Percentiles rank a stretch among this genome's conserved stretches.
Evolutionary conservation across 2,888 invertebrate genomes (phyloP).

Genomic region (Nephrotoma flavescens): DNA sequence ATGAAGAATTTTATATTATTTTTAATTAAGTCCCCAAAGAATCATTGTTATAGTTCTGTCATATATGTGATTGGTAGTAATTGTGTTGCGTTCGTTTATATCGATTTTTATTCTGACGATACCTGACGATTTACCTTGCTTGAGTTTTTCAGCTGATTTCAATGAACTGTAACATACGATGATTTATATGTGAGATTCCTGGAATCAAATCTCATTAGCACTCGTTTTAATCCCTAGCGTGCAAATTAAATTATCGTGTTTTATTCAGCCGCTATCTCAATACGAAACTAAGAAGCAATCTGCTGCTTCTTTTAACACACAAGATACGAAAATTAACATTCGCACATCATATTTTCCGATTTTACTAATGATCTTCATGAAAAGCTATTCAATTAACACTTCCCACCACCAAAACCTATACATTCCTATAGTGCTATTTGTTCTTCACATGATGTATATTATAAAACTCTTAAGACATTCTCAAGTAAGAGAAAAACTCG

Average conservation of each 20-base stretch:
- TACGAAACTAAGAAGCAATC: background rate
- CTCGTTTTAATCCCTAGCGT: background rate
- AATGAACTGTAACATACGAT: too few relatives aligned
- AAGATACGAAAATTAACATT: background rate
- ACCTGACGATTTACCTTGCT: too few relatives aligned
- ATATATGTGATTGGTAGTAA: background rate
- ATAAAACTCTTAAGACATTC: background rate
- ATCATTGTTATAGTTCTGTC: background rate
- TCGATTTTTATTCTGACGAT: background rate
- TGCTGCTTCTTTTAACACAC: too few relatives aligned
- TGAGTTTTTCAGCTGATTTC: too few relatives aligned
- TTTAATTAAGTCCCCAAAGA: background rate
- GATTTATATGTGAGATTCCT: background rate
- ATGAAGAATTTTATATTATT: background rate
- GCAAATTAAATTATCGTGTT: background rate
- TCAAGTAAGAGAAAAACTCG: background rate
- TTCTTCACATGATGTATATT: background rate
- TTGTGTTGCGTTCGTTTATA: background rate
- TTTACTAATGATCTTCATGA: background rate
- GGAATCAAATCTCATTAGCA: background rate
- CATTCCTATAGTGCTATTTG: background rate
- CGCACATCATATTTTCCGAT: background rate
- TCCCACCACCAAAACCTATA: background rate
- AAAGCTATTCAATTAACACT: background rate
- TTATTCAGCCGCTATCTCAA: background rate